phyloP scores from a whole-genome alignment of 2,113 vertebrate species.

The Carassius carassius region DNA sequence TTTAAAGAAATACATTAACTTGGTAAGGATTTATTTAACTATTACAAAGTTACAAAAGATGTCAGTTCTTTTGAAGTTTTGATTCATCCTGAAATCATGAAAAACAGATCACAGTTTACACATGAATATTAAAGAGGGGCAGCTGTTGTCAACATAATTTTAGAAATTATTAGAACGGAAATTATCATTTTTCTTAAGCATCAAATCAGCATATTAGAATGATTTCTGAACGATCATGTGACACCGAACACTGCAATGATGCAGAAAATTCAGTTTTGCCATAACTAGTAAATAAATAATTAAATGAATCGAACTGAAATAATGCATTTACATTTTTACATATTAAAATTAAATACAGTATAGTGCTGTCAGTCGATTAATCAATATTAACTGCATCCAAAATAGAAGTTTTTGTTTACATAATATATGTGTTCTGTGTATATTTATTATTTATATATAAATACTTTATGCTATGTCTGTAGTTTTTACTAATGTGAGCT shows the following conservation, averaged over 20 bases:
- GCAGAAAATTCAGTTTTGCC: neutral
- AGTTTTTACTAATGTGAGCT: neutral
- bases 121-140: neutral
- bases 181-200: neutral
- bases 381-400: no score
- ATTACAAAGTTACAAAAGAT: neutral
- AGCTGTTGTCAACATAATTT: no score
- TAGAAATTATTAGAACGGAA: no score
- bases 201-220: neutral
- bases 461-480: neutral
- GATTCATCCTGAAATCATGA: neutral
- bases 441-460: no score
- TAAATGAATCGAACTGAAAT: no score
- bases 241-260: neutral
- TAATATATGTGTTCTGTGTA: no score
- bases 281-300: no score
- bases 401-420: no score
- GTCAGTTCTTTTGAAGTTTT: no score
- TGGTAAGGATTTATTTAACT: neutral
- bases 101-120: neutral
- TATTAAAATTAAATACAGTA: neutral
- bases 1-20: neutral
- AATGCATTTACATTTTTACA: no score
- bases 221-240: neutral
- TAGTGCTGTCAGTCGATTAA: no score